Percentiles rank a stretch among this genome's conserved stretches.
Evolutionary conservation across 2,113 vertebrate species (phyloP).

Genomic region (Pedetes capensis): DNA sequence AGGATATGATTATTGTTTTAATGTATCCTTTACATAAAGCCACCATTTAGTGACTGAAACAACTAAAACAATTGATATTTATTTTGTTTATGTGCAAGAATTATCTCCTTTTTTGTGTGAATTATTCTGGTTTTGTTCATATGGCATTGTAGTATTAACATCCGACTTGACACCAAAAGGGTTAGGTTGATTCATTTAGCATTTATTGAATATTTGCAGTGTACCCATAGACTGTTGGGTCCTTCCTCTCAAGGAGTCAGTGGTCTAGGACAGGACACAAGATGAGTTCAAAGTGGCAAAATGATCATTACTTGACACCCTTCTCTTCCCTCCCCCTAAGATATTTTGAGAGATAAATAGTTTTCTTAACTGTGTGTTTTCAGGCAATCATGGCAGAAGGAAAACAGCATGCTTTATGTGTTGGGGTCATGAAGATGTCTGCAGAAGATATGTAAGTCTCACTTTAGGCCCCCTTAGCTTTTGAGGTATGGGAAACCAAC

Average conservation of each 20-base stretch:
- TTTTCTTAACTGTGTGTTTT: conserved; percentile 69
- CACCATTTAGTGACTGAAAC: neutral
- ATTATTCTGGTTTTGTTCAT: conserved; percentile 48
- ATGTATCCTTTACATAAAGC: conserved; percentile 41
- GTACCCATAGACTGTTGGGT: neutral
- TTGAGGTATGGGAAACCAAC: conserved; percentile 30
- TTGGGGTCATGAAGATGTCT: conserved; percentile 94
- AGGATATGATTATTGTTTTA: conserved; percentile 17
- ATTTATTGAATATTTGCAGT: conserved; percentile 26
- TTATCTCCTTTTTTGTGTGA: conserved; percentile 15
- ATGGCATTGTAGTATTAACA: neutral
- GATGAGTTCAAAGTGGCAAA: neutral
- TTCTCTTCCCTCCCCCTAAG: neutral
- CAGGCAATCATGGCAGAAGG: conserved; percentile 97
- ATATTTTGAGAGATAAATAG: conserved; percentile 46
- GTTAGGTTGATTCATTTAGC: conserved; percentile 20
- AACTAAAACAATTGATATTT: neutral
- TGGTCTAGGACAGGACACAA: neutral
- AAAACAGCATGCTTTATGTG: conserved; percentile 95
- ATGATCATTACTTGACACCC: neutral
- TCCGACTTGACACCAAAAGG: conserved; percentile 48
- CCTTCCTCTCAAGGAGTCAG: neutral
- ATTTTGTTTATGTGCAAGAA: conserved; percentile 45
- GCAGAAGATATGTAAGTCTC: conserved; percentile 89
- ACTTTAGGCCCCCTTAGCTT: conserved; percentile 49